Conservation (phyloP, 2,888 invertebrate genomes). For the Cephus nigrinus region DNA sequence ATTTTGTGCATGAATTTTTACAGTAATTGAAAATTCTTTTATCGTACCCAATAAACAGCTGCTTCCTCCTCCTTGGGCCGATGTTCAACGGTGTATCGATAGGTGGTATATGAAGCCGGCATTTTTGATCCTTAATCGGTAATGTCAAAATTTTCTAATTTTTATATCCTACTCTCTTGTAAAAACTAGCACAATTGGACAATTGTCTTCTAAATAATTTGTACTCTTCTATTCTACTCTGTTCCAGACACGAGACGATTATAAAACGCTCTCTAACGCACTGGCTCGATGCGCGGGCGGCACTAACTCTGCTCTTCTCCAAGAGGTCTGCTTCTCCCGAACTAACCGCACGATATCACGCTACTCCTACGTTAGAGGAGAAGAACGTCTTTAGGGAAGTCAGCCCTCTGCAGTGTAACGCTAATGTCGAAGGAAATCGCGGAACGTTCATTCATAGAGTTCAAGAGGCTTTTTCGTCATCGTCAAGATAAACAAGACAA, state of each 20-base stretch:
- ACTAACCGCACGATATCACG: background rate
- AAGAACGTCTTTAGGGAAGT: background rate
- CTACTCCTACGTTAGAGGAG: slow-evolving; percentile 2
- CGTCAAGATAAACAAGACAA: background rate
- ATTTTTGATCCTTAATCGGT: slow-evolving; percentile 36
- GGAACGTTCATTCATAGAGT: background rate
- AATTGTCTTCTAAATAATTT: background rate
- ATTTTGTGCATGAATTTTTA: background rate
- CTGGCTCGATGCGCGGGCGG: slow-evolving; percentile 59
- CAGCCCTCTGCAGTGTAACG: background rate
- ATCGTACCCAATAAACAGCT: slow-evolving; percentile 73
- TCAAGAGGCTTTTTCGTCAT: background rate
- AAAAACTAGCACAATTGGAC: background rate
- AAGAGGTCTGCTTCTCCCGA: slow-evolving; percentile 23
- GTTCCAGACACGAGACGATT: background rate
- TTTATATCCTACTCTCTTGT: slow-evolving; percentile 7
- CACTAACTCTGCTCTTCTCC: slow-evolving; percentile 54
- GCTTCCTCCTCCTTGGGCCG: slow-evolving; percentile 69
- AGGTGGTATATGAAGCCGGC: slow-evolving; percentile 51
- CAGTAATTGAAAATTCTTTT: background rate
- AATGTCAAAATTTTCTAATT: slow-evolving; percentile 24
- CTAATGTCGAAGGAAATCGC: background rate
- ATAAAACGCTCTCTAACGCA: slow-evolving; percentile 39
- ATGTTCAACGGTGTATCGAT: slow-evolving; percentile 51
- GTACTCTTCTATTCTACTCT: background rate